Base-by-base conservation (phyloP, 1,140 invertebrate genomes). In the Cyclargus thomasi region DNA sequence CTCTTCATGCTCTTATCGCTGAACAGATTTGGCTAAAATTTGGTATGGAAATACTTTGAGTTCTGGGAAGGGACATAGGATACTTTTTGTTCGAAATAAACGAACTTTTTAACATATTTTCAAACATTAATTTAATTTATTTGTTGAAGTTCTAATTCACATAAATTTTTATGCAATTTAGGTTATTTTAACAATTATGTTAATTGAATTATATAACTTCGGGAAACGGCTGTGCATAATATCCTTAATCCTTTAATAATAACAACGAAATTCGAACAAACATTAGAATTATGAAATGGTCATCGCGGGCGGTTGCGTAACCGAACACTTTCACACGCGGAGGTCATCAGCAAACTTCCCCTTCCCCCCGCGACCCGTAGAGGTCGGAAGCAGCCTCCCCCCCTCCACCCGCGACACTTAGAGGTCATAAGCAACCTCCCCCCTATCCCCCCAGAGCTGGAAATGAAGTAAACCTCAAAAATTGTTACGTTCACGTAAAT, bases 231-330 rank as follows among this genome's bases (percentile, higher is more conserved):
- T 7, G 3, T 17, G 10, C 55, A 11, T 20, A 29, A 29, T 29
- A 47, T 59, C 10, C 55, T 59, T 11, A 20, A 59, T 59, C 55
- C 18, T 18, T 22, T 11, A 20, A 18, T 20, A 59, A 55, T 18
- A 10, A 3, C 8, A 59, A 21, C 55, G 55, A 20, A 59, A 20
- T 29, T 59, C 55, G 10, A 20, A 20, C 55, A 21, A 59, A 59
- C 55, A 59, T 21, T 20, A 55, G 55, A 10, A 59, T 59, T 59
- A 59, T 59, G 55, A 59, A 59, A 59, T 59, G 55, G 55, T 59
- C 55, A 59, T 59, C 55, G 20, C 55, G 17, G 55, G 18, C 17
- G 55, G 55, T 59, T 59, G 55, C 55, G 55, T 11, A 59, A 59
- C 55, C 53, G n/a, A 1, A 55, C 53, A 59, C 55, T 59, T 59